Percentiles rank a stretch among this genome's conserved stretches.
Evolutionary conservation across 1,140 invertebrate species (phyloP).

Genomic region (Phortica variegata): DNA sequence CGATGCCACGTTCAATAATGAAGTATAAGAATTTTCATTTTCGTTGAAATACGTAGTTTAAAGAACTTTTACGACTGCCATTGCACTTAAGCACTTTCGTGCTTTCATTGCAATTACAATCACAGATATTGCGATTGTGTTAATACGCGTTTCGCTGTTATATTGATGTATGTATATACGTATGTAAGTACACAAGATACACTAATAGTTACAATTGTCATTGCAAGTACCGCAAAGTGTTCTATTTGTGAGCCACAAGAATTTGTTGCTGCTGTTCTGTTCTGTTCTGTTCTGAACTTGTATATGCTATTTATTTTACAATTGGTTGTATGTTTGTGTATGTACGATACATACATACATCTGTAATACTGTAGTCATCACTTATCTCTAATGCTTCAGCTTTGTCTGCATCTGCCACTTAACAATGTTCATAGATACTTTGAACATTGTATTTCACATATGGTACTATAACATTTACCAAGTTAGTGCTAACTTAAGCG

Average conservation of each 20-base stretch:
- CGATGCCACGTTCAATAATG: no score
- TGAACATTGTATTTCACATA: slow-evolving; percentile 29
- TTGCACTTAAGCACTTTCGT: no score
- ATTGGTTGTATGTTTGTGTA: neutral
- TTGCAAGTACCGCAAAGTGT: neutral
- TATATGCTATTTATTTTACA: neutral
- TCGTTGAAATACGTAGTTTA: no score
- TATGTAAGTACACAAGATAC: no score
- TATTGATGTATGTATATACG: no score
- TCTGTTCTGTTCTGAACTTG: neutral
- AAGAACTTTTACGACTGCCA: no score
- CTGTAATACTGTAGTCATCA: no score
- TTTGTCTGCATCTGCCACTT: neutral
- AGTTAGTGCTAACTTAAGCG: slow-evolving; percentile 51
- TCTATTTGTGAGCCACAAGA: neutral
- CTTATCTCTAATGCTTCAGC: neutral
- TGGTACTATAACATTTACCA: no score
- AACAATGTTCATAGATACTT: slow-evolving; percentile 8
- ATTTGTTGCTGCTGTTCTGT: neutral
- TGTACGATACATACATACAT: neutral
- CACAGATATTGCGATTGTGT: no score
- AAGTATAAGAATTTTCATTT: no score
- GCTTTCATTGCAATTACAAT: no score
- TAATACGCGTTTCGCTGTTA: no score
- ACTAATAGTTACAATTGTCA: neutral